Conservation (phyloP, 2,888 invertebrate genomes). For the Artemia sp. region DNA sequence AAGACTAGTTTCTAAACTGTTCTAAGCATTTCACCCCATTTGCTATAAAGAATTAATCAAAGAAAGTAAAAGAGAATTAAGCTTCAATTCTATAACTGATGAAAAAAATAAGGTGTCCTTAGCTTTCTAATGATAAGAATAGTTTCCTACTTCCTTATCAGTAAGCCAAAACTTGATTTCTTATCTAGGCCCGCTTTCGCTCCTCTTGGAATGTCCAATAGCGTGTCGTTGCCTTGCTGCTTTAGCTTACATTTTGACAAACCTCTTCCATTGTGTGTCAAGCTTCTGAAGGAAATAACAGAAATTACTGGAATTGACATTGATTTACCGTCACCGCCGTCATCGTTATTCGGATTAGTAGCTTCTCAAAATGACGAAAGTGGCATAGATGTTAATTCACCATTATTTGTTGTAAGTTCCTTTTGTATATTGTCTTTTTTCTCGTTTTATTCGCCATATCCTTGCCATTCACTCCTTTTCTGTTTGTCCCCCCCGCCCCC, state of each 20-base stretch:
- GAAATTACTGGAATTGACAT: conserved; percentile 30
- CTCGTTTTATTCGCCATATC: no score
- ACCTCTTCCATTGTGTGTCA: conserved; percentile 66
- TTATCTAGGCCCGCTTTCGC: conserved; percentile 52
- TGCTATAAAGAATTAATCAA: no score
- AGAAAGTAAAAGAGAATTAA: no score
- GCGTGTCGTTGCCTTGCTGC: conserved; percentile 72
- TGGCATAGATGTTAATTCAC: conserved; percentile 52
- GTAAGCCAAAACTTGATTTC: background rate
- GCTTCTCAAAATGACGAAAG: conserved; percentile 55
- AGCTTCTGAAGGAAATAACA: conserved; percentile 50
- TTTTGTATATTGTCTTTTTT: no score
- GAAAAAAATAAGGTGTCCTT: no score
- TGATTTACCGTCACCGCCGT: conserved; percentile 14
- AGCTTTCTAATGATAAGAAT: no score
- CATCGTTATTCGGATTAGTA: conserved; percentile 16
- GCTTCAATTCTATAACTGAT: no score
- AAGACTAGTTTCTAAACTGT: no score
- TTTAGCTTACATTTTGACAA: conserved; percentile 66
- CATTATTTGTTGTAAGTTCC: conserved; percentile 59
- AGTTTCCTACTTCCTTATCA: no score
- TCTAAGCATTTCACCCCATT: no score
- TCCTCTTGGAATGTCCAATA: conserved; percentile 60
- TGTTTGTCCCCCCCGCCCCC: no score
- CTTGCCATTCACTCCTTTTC: no score